A percentile compares a stretch with the other conserved stretches of the same genome.
phyloP scores from a whole-genome alignment of 2,888 invertebrate species.

The Autographa gamma region DNA sequence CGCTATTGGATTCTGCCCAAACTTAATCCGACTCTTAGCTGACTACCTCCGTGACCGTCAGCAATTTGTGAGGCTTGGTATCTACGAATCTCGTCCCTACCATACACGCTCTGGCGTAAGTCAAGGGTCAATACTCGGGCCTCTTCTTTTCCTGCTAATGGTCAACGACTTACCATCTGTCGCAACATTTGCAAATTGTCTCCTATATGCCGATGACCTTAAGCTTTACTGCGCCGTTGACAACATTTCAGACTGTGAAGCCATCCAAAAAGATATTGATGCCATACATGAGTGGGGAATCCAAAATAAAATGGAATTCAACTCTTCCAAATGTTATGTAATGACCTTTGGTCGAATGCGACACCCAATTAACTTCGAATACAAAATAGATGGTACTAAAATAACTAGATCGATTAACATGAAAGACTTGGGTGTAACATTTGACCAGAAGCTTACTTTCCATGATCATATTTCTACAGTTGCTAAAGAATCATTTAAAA shows the following conservation, averaged over 20 bases:
- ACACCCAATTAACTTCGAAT: neutral
- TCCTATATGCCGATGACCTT: constrained; percentile 5
- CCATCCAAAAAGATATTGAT: no score
- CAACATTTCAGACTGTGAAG: no score
- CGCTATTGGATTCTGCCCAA: neutral
- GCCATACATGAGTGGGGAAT: no score
- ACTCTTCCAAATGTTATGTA: neutral
- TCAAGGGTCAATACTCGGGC: constrained; percentile 12
- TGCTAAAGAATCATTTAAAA: neutral
- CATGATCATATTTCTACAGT: neutral
- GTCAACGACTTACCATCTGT: neutral
- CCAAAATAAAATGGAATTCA: neutral
- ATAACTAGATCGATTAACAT: neutral
- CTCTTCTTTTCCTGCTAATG: constrained; percentile 7
- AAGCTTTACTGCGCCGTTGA: neutral
- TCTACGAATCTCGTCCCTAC: neutral
- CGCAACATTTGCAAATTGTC: neutral
- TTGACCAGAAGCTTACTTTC: neutral
- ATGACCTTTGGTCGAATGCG: neutral
- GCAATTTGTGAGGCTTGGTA: constrained; percentile 3
- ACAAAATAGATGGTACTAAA: neutral
- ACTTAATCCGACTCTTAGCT: neutral
- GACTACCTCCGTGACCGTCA: constrained; percentile 16
- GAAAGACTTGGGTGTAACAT: neutral
- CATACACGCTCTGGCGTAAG: constrained; percentile 8